Conservation (phyloP, 2,888 invertebrate genomes). For the Drepanosiphum platanoidis region DNA sequence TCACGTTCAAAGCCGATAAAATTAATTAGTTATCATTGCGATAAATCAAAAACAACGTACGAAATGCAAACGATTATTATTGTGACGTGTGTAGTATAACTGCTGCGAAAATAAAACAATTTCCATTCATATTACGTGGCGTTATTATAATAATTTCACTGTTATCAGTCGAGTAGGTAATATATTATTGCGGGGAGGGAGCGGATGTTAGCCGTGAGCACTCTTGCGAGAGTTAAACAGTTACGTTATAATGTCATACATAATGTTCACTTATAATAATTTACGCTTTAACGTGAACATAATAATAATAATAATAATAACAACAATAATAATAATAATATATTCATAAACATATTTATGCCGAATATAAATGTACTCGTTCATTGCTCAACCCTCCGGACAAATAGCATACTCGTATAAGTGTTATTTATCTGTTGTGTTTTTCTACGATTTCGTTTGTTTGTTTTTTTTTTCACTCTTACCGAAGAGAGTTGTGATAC, state of each 20-base stretch:
- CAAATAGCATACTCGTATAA: too few relatives aligned
- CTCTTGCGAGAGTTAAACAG: constrained; percentile 4
- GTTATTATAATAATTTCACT: neutral
- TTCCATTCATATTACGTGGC: neutral
- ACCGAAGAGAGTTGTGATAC: too few relatives aligned
- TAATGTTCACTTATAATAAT: neutral
- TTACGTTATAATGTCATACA: neutral
- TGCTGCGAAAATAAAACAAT: neutral
- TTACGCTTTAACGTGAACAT: neutral
- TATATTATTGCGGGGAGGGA: neutral
- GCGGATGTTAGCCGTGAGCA: neutral
- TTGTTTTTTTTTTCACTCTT: too few relatives aligned
- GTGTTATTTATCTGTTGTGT: too few relatives aligned
- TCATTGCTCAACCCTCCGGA: neutral
- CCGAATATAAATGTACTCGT: neutral
- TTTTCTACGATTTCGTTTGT: too few relatives aligned
- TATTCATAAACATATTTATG: neutral
- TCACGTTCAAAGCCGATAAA: neutral
- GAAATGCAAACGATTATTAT: neutral
- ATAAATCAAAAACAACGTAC: neutral
- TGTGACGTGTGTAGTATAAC: neutral
- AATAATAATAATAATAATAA: too few relatives aligned
- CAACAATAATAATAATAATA: too few relatives aligned
- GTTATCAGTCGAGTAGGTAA: neutral
- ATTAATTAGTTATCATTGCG: neutral